Evolutionary conservation across 2,113 vertebrate species (phyloP), one percentile per base, ranked within the genome.

Genomic region (Oncorhynchus gorbuscha): DNA sequence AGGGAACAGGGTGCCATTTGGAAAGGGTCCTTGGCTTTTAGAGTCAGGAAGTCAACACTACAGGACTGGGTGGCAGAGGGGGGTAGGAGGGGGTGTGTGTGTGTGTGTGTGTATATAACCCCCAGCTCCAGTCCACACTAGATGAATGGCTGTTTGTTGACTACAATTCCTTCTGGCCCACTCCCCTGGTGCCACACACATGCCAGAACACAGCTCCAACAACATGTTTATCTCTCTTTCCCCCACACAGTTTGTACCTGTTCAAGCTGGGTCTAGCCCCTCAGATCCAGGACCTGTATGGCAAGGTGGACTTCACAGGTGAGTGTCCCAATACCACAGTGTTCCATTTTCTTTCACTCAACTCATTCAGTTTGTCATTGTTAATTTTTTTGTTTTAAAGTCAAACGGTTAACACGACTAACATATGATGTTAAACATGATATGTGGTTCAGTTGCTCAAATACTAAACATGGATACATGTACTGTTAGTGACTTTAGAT

Each of bases 281-380:
- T 1, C 97, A 99, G 92, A 99, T 99, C 86, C 95, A 99, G 90
- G 97, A 99, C 86, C 94, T 99, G 32, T 99, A 99, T 67, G 98
- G 98, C 78, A 99, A 99, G 86, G 97, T 99, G 6, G 97, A 96
- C 85, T 99, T 99, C 88, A 99, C 98, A 89, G 98, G 98, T 99
- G 87, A 95, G 93, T 75, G 49, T 51, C 49, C 49, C 49, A 12
- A 14, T 11, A 51, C 49, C 13, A 16, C 49, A 51, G 49, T 4
- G 3, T 2, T 39, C 2, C 3, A 45, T 45, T 11, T 45, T 11
- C 2, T 45, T 45, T 45, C 0, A 11, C 39, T 45, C 2, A 45
- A 45, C 39, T 45, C 12, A 55, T 55, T 13, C 14, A 55, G 1
- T 55, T 55, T 55, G 49, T 18, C 39, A 45, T 45, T 45, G 13